Evolutionary conservation across 2,888 invertebrate genomes (phyloP).

Genomic region (Tigriopus californicus): DNA sequence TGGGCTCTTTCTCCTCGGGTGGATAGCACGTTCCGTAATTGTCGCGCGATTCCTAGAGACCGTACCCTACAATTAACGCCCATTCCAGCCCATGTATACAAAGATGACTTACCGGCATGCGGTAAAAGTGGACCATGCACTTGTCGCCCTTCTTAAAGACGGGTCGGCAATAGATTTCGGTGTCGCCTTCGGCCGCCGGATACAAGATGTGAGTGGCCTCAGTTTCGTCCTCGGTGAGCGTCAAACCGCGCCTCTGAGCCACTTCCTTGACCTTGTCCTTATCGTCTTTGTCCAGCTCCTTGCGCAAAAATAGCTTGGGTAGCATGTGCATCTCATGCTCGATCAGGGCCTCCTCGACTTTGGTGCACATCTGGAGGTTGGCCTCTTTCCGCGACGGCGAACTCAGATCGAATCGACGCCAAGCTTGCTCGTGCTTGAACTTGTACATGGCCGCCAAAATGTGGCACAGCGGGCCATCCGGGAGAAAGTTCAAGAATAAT

Average conservation of each 20-base stretch:
- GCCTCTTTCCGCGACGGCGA: constrained; percentile 76
- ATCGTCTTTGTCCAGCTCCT: constrained; percentile 50
- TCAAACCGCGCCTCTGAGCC: constrained; percentile 66
- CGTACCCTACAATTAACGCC: no score
- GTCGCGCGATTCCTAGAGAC: constrained; percentile 4
- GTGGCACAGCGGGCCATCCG: constrained; percentile 77
- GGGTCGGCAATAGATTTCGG: constrained; percentile 2
- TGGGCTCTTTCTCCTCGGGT: constrained; percentile 10
- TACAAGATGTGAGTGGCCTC: constrained; percentile 82
- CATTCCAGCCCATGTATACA: background rate
- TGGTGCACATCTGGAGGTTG: constrained; percentile 69
- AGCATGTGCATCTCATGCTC: constrained; percentile 54
- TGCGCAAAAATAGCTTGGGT: constrained; percentile 58
- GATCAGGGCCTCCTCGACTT: constrained; percentile 62
- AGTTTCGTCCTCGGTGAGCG: constrained; percentile 56
- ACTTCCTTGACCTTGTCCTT: constrained; percentile 41
- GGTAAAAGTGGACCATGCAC: constrained; percentile 13
- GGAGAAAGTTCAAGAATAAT: constrained; percentile 86
- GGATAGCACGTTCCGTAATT: constrained; percentile 8
- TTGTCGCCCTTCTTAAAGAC: constrained; percentile 11
- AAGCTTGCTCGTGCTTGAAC: constrained; percentile 88
- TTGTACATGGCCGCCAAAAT: constrained; percentile 83
- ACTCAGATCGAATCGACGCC: constrained; percentile 84
- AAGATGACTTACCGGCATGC: background rate
- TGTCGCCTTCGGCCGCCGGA: constrained; percentile 52